Evolutionary conservation across 2,113 vertebrate species (phyloP), one percentile per base, ranked within the genome.

Genomic region (Trachemys scripta): DNA sequence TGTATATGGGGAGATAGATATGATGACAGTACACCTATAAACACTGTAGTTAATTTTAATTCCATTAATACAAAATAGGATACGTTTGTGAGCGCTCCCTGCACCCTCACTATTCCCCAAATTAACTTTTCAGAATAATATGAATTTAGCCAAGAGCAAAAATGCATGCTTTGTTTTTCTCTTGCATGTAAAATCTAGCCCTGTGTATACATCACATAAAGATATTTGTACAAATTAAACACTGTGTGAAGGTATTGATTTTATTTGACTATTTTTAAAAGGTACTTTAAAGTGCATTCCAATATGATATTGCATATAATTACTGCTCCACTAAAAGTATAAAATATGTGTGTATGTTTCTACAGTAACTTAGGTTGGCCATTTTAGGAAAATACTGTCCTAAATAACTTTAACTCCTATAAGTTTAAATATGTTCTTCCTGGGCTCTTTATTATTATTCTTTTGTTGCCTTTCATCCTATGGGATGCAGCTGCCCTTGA

Each of bases 401-500:
- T n/a, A 31, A 96, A 92, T 97, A 96, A 96, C 92, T 97, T 96
- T 95, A 98, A 97, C 94, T 95, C 93, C 98, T 98, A 90, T 97
- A 98, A 98, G 98, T 98, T 98, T 97, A 98, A 98, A 98, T 98
- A 95, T 97, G 93, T 97, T 98, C 93, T 97, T 98, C 88, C 94
- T 95, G 85, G 87, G 94, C 96, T 98, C 92, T 96, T 98, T 97
- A 96, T 98, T 98, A 89, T 97, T 97, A 96, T 98, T 98, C 98
- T 98, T 98, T 98, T 98, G 98, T 98, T 98, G 96, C 95, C 92
- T 98, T 98, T 98, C 96, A 98, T 98, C 98, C 98, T 98, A 97
- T 97, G 96, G 98, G 97, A 98, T 98, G 96, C 97, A 97, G 96
- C 98, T 98, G 98, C 97, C 97, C 98, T 98, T 99, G 98, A 98